Evolutionary conservation across 2,888 invertebrate genomes (phyloP), one percentile per base, ranked within the genome.

Genomic region (Amphimallon solstitiale): DNA sequence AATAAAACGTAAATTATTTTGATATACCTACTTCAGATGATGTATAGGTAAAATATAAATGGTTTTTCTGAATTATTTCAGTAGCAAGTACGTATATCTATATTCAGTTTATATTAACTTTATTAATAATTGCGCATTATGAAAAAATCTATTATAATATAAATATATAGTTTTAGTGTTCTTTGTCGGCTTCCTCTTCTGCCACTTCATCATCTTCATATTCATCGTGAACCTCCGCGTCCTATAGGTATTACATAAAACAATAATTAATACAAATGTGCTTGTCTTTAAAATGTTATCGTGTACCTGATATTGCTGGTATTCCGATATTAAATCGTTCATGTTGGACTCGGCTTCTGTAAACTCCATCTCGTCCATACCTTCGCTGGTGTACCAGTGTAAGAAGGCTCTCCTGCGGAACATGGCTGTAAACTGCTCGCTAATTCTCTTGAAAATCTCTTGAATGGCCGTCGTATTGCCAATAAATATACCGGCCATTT

Each of bases 341-440:
- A 93, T 89, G 84, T 92, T 89, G 63, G 87, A 86, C 77, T 90
- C 89, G 9, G 90, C 90, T 76, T 90, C 90, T n/a, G 86, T 87
- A 83, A 90, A 90, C 79, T 90, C 90, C 85, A 86, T 87, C 78
- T 90, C 89, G 76, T 90, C 90, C 90, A 90, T 90, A 68, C 90
- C 90, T 78, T 90, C 90, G 23, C 89, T 89, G 23, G 89, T 90
- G 82, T 89, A 90, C 90, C 90, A 90, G 86, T 93, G 93, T 81
- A 88, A 85, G 88, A 89, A 93, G 82, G 85, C 95, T 85, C 86
- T 92, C 80, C 89, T 84, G 35, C 88, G 82, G 83, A 88, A 89
- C 89, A 90, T 90, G 62, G 87, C 87, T 21, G 84, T 83, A 76
- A 86, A 87, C 72, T 85, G 85, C 69, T 79, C 79, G 23, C 76